These are phyloP conservation scores for Podiceps cristatus DNA, from an alignment of 2,113 vertebrate genomes.

Conservation along the genomic window DNA sequence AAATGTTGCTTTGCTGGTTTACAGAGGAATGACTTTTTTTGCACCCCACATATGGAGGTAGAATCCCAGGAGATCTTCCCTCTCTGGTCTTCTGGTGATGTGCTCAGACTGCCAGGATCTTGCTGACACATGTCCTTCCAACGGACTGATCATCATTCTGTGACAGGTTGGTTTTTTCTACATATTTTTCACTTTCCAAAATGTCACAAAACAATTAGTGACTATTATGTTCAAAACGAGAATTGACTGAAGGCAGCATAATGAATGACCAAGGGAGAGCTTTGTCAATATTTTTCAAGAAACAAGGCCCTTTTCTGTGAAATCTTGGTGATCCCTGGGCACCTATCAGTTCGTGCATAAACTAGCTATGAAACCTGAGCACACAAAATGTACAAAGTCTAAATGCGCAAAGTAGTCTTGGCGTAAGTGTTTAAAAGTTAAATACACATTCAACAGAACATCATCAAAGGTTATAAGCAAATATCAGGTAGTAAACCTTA, in stretches of 20 bases:
- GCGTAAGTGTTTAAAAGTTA: neutral
- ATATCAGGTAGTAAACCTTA: neutral
- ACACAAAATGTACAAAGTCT: neutral
- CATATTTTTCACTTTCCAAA: neutral
- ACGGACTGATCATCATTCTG: fast-evolving
- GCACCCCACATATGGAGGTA: neutral
- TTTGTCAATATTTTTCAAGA: neutral
- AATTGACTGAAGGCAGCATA: neutral
- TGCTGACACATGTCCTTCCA: neutral
- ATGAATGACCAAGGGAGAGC: neutral
- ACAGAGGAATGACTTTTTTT: neutral
- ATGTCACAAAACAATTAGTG: neutral
- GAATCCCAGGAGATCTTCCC: neutral
- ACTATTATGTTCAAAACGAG: neutral
- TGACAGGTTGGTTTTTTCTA: neutral
- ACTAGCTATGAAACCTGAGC: neutral
- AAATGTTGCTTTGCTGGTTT: neutral
- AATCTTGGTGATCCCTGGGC: neutral
- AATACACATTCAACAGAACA: neutral
- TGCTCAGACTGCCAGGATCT: neutral
- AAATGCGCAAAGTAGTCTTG: neutral
- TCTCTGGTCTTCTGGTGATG: neutral
- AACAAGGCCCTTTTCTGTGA: neutral
- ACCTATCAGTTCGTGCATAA: too few species aligned
- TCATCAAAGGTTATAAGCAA: neutral